phyloP scores from a whole-genome alignment of 1,140 invertebrate species.

The Spodoptera frugiperda region DNA sequence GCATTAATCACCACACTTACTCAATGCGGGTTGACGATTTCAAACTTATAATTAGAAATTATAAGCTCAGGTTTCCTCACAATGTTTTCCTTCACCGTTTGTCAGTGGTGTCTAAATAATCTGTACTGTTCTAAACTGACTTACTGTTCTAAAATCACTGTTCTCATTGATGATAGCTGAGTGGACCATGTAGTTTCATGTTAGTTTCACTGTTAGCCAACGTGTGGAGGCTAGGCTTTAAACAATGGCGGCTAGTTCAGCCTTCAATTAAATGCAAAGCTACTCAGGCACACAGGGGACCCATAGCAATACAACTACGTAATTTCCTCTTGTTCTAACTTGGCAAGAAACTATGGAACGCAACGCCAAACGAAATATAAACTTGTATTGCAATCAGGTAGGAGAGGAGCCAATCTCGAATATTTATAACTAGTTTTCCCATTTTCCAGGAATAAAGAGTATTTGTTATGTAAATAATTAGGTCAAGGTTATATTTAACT shows the following conservation, averaged over 20 bases:
- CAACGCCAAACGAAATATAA: background rate
- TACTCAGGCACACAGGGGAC: conserved; percentile 33
- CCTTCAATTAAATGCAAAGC: conserved; percentile 54
- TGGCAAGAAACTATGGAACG: conserved; percentile 5
- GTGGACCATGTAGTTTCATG: background rate
- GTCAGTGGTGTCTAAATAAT: too few species aligned
- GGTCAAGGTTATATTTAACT: too few species aligned
- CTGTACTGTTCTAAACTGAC: too few species aligned
- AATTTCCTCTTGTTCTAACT: conserved; percentile 34
- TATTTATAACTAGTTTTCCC: too few species aligned
- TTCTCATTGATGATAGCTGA: background rate
- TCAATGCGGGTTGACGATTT: too few species aligned
- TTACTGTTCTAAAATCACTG: background rate
- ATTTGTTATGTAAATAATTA: too few species aligned
- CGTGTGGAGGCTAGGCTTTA: conserved; percentile 37
- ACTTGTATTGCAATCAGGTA: background rate
- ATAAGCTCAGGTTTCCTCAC: too few species aligned
- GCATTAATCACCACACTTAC: too few species aligned
- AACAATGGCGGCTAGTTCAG: conserved; percentile 47
- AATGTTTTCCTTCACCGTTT: too few species aligned
- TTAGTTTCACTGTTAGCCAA: background rate
- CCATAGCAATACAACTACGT: conserved; percentile 2
- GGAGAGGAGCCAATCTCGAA: background rate
- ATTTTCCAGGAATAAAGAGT: too few species aligned
- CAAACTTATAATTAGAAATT: too few species aligned